Evolutionary conservation across 2,888 invertebrate species (phyloP).

Genomic region (Plebejus melissa): DNA sequence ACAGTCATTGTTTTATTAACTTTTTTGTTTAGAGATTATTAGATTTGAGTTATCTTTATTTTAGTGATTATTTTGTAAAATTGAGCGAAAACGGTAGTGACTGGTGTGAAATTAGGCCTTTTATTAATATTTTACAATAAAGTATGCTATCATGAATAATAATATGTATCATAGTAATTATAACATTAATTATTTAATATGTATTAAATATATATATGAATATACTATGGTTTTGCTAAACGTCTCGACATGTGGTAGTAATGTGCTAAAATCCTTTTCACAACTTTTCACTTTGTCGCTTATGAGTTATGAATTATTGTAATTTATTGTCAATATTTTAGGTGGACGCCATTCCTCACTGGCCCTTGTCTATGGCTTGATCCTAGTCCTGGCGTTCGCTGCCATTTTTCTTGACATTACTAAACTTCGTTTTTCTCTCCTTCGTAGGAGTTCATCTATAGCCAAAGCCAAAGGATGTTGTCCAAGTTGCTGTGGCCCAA

Average conservation of each 20-base stretch:
- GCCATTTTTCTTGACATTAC: constrained; percentile 61
- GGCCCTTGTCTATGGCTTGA: constrained; percentile 18
- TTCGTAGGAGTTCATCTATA: constrained; percentile 80
- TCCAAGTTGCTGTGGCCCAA: constrained; percentile 79
- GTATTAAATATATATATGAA: not conserved
- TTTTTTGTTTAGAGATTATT: constrained; percentile 24
- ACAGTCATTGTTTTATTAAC: constrained; percentile 31
- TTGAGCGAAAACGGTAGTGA: too few relatives aligned
- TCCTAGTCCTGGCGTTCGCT: constrained; percentile 49
- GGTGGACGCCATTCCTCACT: constrained; percentile 22
- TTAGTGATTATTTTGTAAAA: not conserved
- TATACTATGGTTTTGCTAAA: not conserved
- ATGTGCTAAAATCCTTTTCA: not conserved
- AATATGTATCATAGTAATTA: too few relatives aligned
- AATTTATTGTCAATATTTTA: not conserved
- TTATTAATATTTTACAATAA: too few relatives aligned
- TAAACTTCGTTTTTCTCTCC: constrained; percentile 75
- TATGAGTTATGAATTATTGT: not conserved
- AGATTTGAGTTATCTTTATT: constrained; percentile 24
- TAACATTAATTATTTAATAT: too few relatives aligned
- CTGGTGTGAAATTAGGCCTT: too few relatives aligned
- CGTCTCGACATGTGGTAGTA: not conserved
- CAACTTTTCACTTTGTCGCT: not conserved
- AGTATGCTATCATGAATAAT: too few relatives aligned
- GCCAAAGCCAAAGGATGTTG: constrained; percentile 79